Evolutionary conservation across 2,113 vertebrate species (phyloP), one percentile per base, ranked within the genome.

Genomic region (Tauraco erythrolophus): DNA sequence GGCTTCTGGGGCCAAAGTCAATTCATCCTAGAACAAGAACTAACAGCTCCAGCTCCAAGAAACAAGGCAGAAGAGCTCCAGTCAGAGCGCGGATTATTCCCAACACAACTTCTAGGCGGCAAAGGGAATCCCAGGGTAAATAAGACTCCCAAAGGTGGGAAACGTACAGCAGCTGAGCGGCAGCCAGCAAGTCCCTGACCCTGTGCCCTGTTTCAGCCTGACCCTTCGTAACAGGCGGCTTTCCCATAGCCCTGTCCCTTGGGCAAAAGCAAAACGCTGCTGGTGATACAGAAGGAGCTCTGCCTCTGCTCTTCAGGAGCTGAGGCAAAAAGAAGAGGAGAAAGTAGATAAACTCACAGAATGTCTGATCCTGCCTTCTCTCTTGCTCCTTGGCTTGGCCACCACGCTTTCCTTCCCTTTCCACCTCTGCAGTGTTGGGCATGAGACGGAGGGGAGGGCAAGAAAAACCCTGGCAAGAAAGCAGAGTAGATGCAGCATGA

Each of bases 151-250:
- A 54, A 54, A 84, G 71, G 76, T 48, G 51, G 18, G 45, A 82
- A 46, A 77, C 0, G 0, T 28, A 21, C 31, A 31, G 19, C 87
- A 82, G 39, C 45, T 41, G 60, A 69, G 81, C 0, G 2, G 60
- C n/a, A 66, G 33, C 22, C 35, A 64, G 66, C n/a, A 66, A 35
- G 30, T 30, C 33, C 41, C 37, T 45, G 41, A 50, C 5, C 25
- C 70, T 0, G 0, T 17, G 45, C 61, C 45, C 27, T 56, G 13
- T 56, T 33, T 45, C 69, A 79, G 43, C 41, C 43, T 70, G 64
- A 24, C 41, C 37, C 33, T 39, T 58, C 28, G 33, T 18, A 11
- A 45, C 13, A 14, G 6, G 33, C 2, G 5, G 22, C 21, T 71
- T 85, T 43, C 24, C 48, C 45, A 41, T 0, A 24, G 57, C 35